Conservation (phyloP, 2,888 invertebrate genomes). For the Fragum whitleyi region DNA sequence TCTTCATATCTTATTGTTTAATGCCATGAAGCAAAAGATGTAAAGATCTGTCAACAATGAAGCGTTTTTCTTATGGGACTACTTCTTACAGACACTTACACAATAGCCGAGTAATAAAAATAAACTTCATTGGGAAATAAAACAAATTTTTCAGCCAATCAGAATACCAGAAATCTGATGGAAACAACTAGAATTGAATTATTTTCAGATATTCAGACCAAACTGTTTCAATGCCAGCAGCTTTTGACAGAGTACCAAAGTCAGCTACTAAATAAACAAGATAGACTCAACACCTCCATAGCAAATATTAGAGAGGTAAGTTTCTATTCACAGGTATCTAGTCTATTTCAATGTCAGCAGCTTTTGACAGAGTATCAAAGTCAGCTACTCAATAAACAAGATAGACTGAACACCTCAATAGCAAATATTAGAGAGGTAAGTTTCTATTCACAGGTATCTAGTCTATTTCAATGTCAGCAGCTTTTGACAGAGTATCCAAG, state of each 20-base stretch:
- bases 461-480: constrained; percentile 45
- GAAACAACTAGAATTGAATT: too few species aligned
- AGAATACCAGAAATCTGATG: too few species aligned
- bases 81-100: too few species aligned
- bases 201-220: constrained; percentile 71
- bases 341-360: constrained; percentile 68
- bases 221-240: constrained; percentile 71
- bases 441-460: background rate
- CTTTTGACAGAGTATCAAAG: constrained; percentile 72
- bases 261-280: constrained; percentile 66
- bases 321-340: background rate
- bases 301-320: constrained; percentile 46
- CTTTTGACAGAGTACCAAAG: constrained; percentile 74
- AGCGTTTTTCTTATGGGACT: too few species aligned
- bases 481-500: constrained; percentile 71
- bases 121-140: too few species aligned
- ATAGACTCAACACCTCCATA: constrained; percentile 52
- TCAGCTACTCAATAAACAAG: constrained; percentile 66
- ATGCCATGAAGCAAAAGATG: too few species aligned
- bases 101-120: too few species aligned
- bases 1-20: too few species aligned
- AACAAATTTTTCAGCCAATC: too few species aligned
- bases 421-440: constrained; percentile 47
- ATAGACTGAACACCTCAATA: constrained; percentile 53
- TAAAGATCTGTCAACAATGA: too few species aligned